phyloP scores from a whole-genome alignment of 1,140 invertebrate species.

The Tetramorium parvispinum region DNA sequence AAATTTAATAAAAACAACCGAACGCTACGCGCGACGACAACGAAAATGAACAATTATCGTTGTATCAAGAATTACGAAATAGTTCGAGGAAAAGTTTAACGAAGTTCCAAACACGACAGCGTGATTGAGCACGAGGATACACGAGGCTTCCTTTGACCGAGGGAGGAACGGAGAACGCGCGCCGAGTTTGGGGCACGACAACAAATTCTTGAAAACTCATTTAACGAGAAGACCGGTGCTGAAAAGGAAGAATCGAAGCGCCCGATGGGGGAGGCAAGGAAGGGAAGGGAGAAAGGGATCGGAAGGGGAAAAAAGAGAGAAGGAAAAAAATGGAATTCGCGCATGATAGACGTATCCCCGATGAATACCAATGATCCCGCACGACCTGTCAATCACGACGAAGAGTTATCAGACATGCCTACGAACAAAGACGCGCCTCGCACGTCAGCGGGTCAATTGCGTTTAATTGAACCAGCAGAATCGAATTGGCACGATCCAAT shows the following conservation, averaged over 20 bases:
- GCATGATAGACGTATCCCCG: conserved; percentile 50
- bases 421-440: conserved; percentile 64
- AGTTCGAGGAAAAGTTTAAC: conserved; percentile 37
- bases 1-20: conserved; percentile 46
- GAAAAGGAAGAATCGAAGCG: conserved; percentile 40
- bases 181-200: conserved; percentile 13
- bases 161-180: background rate
- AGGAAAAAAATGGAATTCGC: conserved; percentile 39
- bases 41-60: conserved; percentile 45
- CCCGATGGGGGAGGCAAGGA: background rate
- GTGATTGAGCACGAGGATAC: conserved; percentile 24
- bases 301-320: background rate
- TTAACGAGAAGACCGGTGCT: conserved; percentile 50
- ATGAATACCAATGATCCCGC: conserved; percentile 62
- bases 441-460: conserved; percentile 76
- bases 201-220: conserved; percentile 62
- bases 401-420: conserved; percentile 58
- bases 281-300: background rate
- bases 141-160: background rate
- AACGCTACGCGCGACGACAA: conserved; percentile 10
- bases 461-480: conserved; percentile 75
- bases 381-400: conserved; percentile 59
- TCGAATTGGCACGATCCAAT: conserved; percentile 79
- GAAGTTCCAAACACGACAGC: conserved; percentile 26
- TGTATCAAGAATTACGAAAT: conserved; percentile 28